Conservation (phyloP, 2,797 vertebrate species). For the Chromis chromis region DNA sequence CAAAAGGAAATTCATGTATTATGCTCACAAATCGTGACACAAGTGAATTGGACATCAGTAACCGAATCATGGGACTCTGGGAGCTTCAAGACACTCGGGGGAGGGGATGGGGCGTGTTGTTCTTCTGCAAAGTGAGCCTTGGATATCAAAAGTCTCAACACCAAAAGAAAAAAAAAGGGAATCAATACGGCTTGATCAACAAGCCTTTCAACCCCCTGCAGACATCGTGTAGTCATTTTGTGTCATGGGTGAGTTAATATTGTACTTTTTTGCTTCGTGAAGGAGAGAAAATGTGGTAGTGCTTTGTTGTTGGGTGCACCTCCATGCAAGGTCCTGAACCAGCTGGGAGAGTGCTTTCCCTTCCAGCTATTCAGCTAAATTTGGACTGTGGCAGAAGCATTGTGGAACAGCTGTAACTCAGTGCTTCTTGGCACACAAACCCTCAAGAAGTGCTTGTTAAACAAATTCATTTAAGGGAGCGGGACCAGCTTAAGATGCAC, state of each 20-base stretch:
- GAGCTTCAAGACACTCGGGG: slow-evolving; percentile 2
- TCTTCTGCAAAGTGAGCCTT: slow-evolving; percentile 25
- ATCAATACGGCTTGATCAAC: slow-evolving; percentile 58
- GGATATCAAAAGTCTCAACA: slow-evolving; percentile 30
- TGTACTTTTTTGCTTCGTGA: slow-evolving; percentile 39
- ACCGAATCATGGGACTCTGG: slow-evolving; percentile 10
- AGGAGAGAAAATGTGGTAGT: slow-evolving; percentile 18
- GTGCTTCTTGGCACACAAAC: slow-evolving; percentile 53
- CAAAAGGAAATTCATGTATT: slow-evolving; percentile 44
- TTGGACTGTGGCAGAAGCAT: slow-evolving; percentile 52
- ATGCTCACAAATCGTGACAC: slow-evolving; percentile 40
- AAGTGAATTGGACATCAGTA: slow-evolving; percentile 46
- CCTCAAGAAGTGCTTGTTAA: slow-evolving; percentile 61
- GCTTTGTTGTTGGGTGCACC: slow-evolving; percentile 42
- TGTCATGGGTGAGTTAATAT: slow-evolving; percentile 41
- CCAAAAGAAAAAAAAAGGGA: slow-evolving; percentile 24
- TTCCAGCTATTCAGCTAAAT: slow-evolving; percentile 66
- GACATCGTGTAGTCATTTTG: slow-evolving; percentile 24
- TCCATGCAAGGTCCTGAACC: slow-evolving; percentile 54
- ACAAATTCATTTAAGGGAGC: slow-evolving; percentile 60
- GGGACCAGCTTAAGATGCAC: slow-evolving; percentile 57
- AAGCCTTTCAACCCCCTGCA: slow-evolving; percentile 39
- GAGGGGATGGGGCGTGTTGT: background rate
- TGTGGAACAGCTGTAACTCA: slow-evolving; percentile 63
- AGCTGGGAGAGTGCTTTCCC: slow-evolving; percentile 49